phyloP scores from a whole-genome alignment of 2,797 vertebrate genomes.

The Myoxocephalus aenaeus region DNA sequence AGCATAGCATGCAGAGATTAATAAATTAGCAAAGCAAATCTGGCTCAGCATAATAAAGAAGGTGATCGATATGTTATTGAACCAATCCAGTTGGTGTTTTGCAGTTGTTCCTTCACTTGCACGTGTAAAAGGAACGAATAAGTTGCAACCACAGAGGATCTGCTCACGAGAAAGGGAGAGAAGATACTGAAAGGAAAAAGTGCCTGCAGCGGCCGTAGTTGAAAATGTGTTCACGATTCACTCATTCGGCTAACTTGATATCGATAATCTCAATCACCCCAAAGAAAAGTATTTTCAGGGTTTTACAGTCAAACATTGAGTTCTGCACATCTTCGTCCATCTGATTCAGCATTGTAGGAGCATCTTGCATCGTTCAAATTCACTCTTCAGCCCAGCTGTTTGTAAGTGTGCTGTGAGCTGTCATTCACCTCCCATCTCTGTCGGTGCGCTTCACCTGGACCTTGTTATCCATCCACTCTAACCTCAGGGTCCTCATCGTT shows the following conservation, averaged over 20 bases:
- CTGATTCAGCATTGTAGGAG: not conserved
- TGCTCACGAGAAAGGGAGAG: constrained; percentile 43
- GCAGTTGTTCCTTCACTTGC: constrained; percentile 47
- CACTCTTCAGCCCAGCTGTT: not conserved
- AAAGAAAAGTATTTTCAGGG: constrained; percentile 13
- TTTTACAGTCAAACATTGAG: constrained; percentile 4
- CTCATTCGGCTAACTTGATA: constrained; percentile 30
- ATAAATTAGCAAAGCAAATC: constrained; percentile 79
- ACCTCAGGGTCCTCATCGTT: constrained; percentile 6
- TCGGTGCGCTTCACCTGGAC: constrained; percentile 10
- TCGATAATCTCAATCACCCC: constrained; percentile 21
- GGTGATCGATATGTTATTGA: constrained; percentile 67
- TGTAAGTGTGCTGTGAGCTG: not conserved
- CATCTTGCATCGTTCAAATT: not conserved
- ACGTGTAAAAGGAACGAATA: constrained; percentile 44
- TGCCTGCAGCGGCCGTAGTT: constrained; percentile 32
- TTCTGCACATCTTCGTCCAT: constrained; percentile 4
- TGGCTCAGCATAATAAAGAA: constrained; percentile 60
- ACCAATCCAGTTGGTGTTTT: constrained; percentile 49
- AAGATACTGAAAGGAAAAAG: constrained; percentile 27
- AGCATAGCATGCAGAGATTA: constrained; percentile 71
- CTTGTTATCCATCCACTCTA: constrained; percentile 13
- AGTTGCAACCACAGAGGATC: constrained; percentile 49
- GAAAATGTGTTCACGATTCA: constrained; percentile 33
- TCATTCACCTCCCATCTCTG: constrained; percentile 10